Conservation (phyloP, 2,888 invertebrate species). For the Epiblema foenella region DNA sequence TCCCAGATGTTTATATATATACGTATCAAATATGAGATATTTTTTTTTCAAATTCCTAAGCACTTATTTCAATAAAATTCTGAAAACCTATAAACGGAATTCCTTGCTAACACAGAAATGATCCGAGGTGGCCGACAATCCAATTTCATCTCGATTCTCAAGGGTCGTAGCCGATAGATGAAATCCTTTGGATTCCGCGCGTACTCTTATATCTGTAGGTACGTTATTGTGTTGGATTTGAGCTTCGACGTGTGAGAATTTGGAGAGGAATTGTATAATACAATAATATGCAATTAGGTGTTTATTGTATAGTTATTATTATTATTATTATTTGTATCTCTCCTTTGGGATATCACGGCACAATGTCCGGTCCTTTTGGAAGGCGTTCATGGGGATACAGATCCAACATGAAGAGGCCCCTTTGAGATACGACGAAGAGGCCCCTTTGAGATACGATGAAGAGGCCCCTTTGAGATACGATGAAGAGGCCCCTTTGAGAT, state of each 20-base stretch:
- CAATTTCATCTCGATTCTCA: conserved; percentile 47
- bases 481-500: no score
- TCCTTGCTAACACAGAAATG: conserved; percentile 36
- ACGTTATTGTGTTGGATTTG: conserved; percentile 11
- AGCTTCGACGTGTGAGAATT: not conserved
- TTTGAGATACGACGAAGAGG: no score
- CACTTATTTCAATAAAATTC: conserved; percentile 20
- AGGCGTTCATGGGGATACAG: no score
- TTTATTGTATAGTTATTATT: no score
- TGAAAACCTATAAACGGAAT: conserved; percentile 36
- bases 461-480: no score
- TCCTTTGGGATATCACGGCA: no score
- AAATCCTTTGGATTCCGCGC: conserved; percentile 44
- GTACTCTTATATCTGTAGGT: conserved; percentile 23
- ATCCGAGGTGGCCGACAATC: conserved; percentile 46
- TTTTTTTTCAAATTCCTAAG: no score
- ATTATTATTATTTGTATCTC: no score
- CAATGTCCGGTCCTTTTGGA: no score
- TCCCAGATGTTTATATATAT: not conserved
- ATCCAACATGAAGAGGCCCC: no score
- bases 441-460: no score
- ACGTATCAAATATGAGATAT: no score
- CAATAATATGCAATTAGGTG: not conserved
- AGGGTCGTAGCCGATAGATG: conserved; percentile 42
- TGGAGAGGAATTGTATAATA: not conserved